Conservation (phyloP, 2,888 invertebrate species). For the Hydrotaea cyrtoneurina region DNA sequence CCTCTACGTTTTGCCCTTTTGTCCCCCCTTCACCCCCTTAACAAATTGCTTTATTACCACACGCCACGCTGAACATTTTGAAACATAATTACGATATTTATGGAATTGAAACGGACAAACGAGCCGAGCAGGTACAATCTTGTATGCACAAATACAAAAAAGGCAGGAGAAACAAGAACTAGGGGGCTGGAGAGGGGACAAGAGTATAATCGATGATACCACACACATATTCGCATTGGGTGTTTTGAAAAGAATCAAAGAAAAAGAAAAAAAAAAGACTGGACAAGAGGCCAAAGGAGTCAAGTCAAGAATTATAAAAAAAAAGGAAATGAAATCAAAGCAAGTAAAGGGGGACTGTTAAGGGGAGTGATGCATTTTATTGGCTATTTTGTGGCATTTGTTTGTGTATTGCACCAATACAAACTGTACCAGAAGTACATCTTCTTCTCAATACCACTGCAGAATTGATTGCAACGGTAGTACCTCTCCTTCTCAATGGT, state of each 20-base stretch:
- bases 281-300: not conserved
- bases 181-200: slow-evolving; percentile 29
- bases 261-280: not conserved
- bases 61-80: slow-evolving; percentile 30
- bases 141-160: not conserved
- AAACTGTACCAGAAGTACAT: too few relatives aligned
- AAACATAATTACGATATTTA: slow-evolving; percentile 56
- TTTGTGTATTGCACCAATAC: too few relatives aligned
- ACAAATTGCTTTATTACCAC: slow-evolving; percentile 64
- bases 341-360: not conserved
- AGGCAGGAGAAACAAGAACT: not conserved
- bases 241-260: not conserved
- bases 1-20: not conserved
- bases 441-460: too few relatives aligned
- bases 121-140: slow-evolving; percentile 27
- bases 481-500: too few relatives aligned
- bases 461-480: too few relatives aligned
- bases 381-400: too few relatives aligned
- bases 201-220: slow-evolving; percentile 57
- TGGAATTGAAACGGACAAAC: slow-evolving; percentile 44
- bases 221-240: slow-evolving; percentile 50
- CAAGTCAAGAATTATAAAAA: slow-evolving; percentile 22
- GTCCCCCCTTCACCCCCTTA: not conserved
- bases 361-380: not conserved
- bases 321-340: slow-evolving; percentile 2